These are phyloP conservation scores for Dilophus febrilis DNA, from an alignment of 2,888 invertebrate genomes.

Conservation along the genomic window DNA sequence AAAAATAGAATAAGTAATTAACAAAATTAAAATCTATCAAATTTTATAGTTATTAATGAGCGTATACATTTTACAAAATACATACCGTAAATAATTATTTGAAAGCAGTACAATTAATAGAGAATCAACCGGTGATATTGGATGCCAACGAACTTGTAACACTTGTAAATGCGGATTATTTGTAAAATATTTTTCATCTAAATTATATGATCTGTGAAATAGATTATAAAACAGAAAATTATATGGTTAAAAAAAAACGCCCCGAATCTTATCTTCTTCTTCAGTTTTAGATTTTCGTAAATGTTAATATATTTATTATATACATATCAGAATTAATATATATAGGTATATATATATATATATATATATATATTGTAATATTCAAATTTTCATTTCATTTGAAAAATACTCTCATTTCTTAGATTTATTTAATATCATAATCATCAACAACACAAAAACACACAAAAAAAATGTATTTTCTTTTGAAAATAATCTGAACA, in stretches of 20 bases:
- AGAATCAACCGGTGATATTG: conserved; percentile 55
- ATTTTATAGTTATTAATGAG: too few relatives aligned
- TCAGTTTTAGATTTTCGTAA: too few relatives aligned
- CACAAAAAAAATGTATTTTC: conserved; percentile 1
- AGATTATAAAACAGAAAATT: conserved; percentile 9
- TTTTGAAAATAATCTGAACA: conserved; percentile 2
- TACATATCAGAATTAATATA: too few relatives aligned
- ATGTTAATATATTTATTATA: too few relatives aligned
- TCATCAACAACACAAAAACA: too few relatives aligned
- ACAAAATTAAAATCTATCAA: too few relatives aligned
- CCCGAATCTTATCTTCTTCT: background rate
- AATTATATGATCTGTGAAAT: conserved; percentile 45
- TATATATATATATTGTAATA: too few relatives aligned
- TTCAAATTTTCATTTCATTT: background rate
- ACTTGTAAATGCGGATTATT: conserved; percentile 51
- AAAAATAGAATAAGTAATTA: too few relatives aligned
- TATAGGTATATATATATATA: too few relatives aligned
- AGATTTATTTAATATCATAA: background rate
- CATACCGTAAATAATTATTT: conserved; percentile 69
- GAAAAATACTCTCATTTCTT: conserved; percentile 1
- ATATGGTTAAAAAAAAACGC: background rate
- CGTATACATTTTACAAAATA: too few relatives aligned
- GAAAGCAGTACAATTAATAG: conserved; percentile 68
- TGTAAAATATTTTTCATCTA: conserved; percentile 57
- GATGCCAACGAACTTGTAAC: conserved; percentile 70